phyloP scores from a whole-genome alignment of 1,140 invertebrate species.

The Drosophila aff. region DNA sequence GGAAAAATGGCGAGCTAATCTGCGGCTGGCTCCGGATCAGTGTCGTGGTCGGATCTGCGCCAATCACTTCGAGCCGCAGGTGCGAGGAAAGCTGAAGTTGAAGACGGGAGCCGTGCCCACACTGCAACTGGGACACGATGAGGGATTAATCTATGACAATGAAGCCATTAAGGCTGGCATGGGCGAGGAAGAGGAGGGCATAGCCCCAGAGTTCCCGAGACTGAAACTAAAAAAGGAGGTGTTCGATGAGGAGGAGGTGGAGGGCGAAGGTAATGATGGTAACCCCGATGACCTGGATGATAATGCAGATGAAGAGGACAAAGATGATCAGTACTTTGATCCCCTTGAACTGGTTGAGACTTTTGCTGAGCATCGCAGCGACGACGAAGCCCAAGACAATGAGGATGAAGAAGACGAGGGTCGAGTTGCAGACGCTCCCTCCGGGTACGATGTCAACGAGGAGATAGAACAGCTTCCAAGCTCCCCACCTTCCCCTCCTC shows the following conservation, averaged over 20 bases:
- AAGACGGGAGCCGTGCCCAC: constrained; percentile 77
- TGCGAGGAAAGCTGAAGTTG: constrained; percentile 73
- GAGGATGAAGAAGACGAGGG: constrained; percentile 29
- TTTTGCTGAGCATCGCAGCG: constrained; percentile 55
- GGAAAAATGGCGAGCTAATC: constrained; percentile 75
- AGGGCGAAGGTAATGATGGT: constrained; percentile 5
- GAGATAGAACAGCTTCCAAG: constrained; percentile 48
- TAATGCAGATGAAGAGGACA: constrained; percentile 42
- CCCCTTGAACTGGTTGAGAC: constrained; percentile 67
- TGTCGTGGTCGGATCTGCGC: constrained; percentile 75
- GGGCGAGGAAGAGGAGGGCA: constrained; percentile 37
- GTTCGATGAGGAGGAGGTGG: constrained; percentile 46
- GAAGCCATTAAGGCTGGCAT: constrained; percentile 64
- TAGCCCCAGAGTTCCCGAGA: constrained; percentile 7
- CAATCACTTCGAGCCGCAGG: constrained; percentile 73
- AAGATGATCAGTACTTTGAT: constrained; percentile 60
- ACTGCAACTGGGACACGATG: constrained; percentile 72
- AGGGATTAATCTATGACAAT: constrained; percentile 64
- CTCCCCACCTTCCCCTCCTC: constrained; percentile 6
- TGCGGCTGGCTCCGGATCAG: constrained; percentile 54
- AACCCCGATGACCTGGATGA: constrained; percentile 15
- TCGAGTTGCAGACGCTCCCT: neutral
- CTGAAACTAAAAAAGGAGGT: constrained; percentile 30
- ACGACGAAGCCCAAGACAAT: constrained; percentile 37
- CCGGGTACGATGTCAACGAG: constrained; percentile 1